Conservation (phyloP, 2,113 vertebrate species). For the Plecturocebus donacophilus region DNA sequence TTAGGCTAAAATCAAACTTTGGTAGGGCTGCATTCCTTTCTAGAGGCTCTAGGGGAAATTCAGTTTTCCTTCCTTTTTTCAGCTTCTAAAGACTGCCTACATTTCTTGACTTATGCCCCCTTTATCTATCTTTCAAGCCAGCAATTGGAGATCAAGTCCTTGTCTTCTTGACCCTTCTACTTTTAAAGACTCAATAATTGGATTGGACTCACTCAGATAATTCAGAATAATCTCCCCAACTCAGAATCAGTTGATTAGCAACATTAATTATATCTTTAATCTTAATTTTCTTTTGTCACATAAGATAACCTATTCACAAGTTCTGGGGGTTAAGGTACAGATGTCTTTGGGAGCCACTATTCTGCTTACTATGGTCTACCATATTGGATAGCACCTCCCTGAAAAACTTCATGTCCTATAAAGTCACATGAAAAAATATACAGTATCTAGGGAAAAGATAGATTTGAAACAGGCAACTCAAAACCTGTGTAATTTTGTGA, state of each 20-base stretch:
- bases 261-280: neutral
- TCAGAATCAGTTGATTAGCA: neutral
- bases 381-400: neutral
- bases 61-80: neutral
- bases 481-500: neutral
- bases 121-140: neutral
- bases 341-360: neutral
- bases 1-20: neutral
- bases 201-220: neutral
- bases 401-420: neutral
- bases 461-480: neutral
- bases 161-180: neutral
- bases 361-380: neutral
- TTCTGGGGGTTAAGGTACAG: neutral
- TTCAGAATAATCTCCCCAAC: neutral
- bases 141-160: neutral
- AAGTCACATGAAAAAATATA: neutral
- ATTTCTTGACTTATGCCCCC: neutral
- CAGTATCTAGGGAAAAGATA: neutral
- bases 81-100: neutral
- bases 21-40: neutral
- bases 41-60: neutral
- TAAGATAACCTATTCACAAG: neutral
- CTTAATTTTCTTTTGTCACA: neutral
- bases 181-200: neutral